These are phyloP conservation scores for Sturmia bella DNA, from an alignment of 2,888 invertebrate genomes.

Conservation along the genomic window DNA sequence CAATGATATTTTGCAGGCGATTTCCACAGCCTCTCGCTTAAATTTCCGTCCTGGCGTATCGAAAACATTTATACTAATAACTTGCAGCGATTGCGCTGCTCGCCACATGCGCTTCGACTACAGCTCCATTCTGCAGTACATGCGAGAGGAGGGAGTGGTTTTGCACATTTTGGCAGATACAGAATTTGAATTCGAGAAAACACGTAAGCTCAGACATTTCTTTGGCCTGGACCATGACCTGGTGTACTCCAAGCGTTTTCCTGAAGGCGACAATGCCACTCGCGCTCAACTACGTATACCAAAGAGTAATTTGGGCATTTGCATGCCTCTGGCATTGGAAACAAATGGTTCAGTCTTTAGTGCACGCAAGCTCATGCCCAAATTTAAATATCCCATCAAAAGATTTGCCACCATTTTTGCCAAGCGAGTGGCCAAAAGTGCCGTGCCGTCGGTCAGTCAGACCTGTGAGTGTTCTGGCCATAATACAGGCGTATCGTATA, in stretches of 20 bases:
- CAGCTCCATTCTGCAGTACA: conserved; percentile 89
- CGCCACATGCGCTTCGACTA: conserved; percentile 90
- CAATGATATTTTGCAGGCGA: conserved; percentile 89
- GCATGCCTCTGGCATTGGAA: conserved; percentile 91
- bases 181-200: conserved; percentile 89
- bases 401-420: conserved; percentile 87
- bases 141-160: conserved; percentile 90
- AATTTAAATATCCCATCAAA: conserved; percentile 84
- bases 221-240: conserved; percentile 89
- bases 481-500: conserved; percentile 85
- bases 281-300: conserved; percentile 89
- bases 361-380: conserved; percentile 84
- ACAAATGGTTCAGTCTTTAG: conserved; percentile 89
- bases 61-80: conserved; percentile 90
- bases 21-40: conserved; percentile 87
- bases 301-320: conserved; percentile 89
- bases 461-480: conserved; percentile 87
- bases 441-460: conserved; percentile 84
- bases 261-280: conserved; percentile 88
- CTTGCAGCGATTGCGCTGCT: conserved; percentile 89
- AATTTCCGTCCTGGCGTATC: conserved; percentile 92
- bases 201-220: conserved; percentile 87
- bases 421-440: conserved; percentile 86
- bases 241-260: conserved; percentile 91
- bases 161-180: conserved; percentile 92